Evolutionary conservation across 1,140 invertebrate species (phyloP).

Genomic region (Helicoverpa armigera): DNA sequence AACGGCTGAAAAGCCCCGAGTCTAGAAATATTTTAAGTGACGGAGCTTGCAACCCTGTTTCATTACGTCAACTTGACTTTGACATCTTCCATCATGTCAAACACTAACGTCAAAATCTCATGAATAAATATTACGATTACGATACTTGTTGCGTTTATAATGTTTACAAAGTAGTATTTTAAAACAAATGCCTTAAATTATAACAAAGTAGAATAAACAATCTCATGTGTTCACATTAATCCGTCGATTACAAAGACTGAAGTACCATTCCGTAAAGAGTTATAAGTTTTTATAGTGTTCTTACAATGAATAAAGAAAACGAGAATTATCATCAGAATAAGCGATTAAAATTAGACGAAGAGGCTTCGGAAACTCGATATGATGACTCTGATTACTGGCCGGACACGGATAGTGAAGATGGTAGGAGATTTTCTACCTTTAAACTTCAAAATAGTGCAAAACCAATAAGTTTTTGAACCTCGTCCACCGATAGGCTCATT

Average conservation of each 20-base stretch:
- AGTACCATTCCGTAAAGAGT: conserved; percentile 49
- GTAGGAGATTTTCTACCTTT: conserved; percentile 52
- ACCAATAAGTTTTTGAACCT: not conserved
- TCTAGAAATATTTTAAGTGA: not conserved
- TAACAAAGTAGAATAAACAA: conserved; percentile 32
- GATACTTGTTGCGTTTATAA: conserved; percentile 34
- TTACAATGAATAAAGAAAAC: conserved; percentile 76
- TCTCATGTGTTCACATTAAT: conserved; percentile 42
- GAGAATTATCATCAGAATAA: conserved; percentile 66
- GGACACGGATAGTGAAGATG: conserved; percentile 73
- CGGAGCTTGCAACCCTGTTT: not conserved
- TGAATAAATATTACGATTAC: not conserved
- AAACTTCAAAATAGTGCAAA: not conserved
- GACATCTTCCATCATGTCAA: not conserved
- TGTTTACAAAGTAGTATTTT: conserved; percentile 48
- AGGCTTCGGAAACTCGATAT: conserved; percentile 60
- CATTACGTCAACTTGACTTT: conserved; percentile 2
- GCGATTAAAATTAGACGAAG: conserved; percentile 70
- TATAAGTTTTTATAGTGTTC: conserved; percentile 13
- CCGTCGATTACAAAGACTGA: conserved; percentile 28
- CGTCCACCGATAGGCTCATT: not conserved
- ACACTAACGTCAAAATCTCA: not conserved
- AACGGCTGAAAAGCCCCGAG: not conserved
- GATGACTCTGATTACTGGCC: conserved; percentile 79
- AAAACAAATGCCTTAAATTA: conserved; percentile 40